Evolutionary conservation across 2,797 vertebrate genomes (phyloP).

Genomic region (Danio tinwini): DNA sequence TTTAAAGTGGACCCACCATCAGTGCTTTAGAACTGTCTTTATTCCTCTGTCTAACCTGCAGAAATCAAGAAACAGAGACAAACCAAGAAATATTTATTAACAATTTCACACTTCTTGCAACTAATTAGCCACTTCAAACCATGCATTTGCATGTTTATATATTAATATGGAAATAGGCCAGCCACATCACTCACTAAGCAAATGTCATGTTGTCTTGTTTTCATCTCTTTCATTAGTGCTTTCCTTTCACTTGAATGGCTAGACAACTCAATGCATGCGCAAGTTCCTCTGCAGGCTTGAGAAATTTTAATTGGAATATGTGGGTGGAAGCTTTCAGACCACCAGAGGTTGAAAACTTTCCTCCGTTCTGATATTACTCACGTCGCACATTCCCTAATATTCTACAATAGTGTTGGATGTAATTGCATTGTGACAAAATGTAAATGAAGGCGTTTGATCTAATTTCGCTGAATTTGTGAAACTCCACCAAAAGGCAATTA

Average conservation of each 20-base stretch:
- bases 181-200: constrained; percentile 67
- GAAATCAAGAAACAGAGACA: constrained; percentile 3
- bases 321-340: constrained; percentile 34
- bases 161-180: constrained; percentile 76
- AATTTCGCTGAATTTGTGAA: constrained; percentile 52
- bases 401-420: constrained; percentile 29
- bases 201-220: constrained; percentile 69
- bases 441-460: constrained; percentile 52
- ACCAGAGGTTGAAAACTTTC: constrained; percentile 20
- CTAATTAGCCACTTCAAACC: constrained; percentile 74
- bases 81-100: constrained; percentile 69
- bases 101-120: constrained; percentile 58
- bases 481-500: constrained; percentile 49
- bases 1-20: background rate
- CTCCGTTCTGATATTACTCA: constrained; percentile 27
- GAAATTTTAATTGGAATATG: constrained; percentile 36
- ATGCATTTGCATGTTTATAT: constrained; percentile 75
- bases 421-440: constrained; percentile 56
- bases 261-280: constrained; percentile 42
- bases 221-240: constrained; percentile 59
- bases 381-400: constrained; percentile 9
- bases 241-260: constrained; percentile 46
- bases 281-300: constrained; percentile 32
- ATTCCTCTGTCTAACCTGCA: constrained; percentile 5
- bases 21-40: background rate